phyloP scores from a whole-genome alignment of 1,140 invertebrate species.

The Zelostemma sp. region DNA sequence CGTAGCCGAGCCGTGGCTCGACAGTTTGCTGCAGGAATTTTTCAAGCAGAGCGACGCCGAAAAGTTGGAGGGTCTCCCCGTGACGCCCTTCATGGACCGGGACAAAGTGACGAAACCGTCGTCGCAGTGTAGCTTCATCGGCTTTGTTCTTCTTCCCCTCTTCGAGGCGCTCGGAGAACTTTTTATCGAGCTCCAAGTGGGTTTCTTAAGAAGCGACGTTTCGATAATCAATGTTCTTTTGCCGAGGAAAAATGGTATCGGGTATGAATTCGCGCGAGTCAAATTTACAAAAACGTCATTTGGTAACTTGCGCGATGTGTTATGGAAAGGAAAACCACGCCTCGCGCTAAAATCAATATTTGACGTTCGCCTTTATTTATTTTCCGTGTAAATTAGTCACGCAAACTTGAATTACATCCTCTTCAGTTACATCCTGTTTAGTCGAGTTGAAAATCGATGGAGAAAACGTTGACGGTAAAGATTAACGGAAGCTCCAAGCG shows the following conservation, averaged over 20 bases:
- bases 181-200: conserved; percentile 78
- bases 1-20: conserved; percentile 88
- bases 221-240: not conserved
- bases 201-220: not conserved
- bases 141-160: conserved; percentile 84
- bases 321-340: not conserved
- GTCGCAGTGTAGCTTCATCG: conserved; percentile 89
- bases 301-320: not conserved
- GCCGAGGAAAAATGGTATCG: not conserved
- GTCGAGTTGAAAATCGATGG: too few relatives aligned
- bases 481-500: too few relatives aligned
- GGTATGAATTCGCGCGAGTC: not conserved
- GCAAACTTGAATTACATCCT: not conserved
- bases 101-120: conserved; percentile 90
- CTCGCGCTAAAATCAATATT: not conserved
- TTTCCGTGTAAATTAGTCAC: not conserved
- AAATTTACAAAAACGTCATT: not conserved
- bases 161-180: conserved; percentile 83
- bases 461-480: too few relatives aligned
- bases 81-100: conserved; percentile 92
- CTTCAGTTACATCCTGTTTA: not conserved
- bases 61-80: conserved; percentile 86
- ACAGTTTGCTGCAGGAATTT: conserved; percentile 83
- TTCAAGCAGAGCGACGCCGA: conserved; percentile 88
- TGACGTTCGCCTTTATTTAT: conserved; percentile 1